phyloP scores from a whole-genome alignment of 2,888 invertebrate genomes.

The Chrysina gloriosa region DNA sequence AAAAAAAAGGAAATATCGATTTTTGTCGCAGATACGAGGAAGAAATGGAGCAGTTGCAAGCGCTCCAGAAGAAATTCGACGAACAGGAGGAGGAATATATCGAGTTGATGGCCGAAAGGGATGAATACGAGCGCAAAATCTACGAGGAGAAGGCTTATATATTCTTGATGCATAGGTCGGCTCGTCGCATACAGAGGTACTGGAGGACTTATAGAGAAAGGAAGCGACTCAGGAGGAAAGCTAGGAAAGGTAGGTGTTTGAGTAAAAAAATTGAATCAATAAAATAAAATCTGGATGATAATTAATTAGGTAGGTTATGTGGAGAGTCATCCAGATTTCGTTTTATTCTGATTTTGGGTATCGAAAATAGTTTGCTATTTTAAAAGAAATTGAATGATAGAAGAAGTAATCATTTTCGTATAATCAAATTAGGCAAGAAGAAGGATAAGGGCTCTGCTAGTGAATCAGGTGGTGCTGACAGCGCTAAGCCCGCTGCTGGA shows the following conservation, averaged over 20 bases:
- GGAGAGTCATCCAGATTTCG: no score
- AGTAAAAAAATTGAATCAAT: no score
- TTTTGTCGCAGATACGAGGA: constrained; percentile 64
- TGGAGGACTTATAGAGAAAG: constrained; percentile 54
- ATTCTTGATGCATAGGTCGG: constrained; percentile 55
- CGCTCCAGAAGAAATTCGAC: constrained; percentile 66
- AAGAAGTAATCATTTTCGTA: no score
- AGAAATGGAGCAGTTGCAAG: constrained; percentile 65
- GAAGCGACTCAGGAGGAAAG: constrained; percentile 50
- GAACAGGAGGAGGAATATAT: constrained; percentile 69
- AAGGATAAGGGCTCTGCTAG: constrained; percentile 57
- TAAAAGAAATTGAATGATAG: no score
- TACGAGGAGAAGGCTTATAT: constrained; percentile 65
- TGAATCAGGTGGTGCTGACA: constrained; percentile 7
- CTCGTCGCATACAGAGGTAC: constrained; percentile 61
- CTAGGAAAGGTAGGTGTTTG: constrained; percentile 49
- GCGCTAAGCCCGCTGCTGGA: neutral
- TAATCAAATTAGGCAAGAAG: constrained; percentile 59
- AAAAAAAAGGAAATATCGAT: no score
- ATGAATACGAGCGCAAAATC: constrained; percentile 68
- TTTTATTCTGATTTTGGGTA: no score
- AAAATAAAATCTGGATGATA: no score
- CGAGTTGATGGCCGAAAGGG: constrained; percentile 70
- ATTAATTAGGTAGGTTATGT: no score
- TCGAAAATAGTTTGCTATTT: no score